These are phyloP conservation scores for Hedya salicella DNA, from an alignment of 2,888 invertebrate species.

Conservation along the genomic window DNA sequence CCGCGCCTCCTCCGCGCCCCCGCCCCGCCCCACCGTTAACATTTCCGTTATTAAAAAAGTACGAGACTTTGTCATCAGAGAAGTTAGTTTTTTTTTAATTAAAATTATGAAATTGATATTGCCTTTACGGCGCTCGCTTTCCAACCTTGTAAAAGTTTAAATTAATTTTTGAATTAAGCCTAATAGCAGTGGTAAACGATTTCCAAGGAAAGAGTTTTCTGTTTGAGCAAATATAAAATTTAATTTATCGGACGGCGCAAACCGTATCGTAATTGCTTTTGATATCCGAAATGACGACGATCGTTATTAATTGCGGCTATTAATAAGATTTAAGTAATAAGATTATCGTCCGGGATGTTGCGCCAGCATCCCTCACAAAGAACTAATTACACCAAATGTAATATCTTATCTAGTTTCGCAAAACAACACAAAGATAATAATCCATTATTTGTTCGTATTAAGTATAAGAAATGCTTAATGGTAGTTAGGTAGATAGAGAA, in stretches of 20 bases:
- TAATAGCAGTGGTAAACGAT: constrained; percentile 82
- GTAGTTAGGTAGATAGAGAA: too few relatives aligned
- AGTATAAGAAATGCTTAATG: not conserved
- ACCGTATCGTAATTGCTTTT: constrained; percentile 74
- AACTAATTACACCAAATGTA: constrained; percentile 18
- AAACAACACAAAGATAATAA: not conserved
- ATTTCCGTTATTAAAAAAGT: constrained; percentile 85
- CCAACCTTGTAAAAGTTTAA: constrained; percentile 84
- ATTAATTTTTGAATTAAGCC: constrained; percentile 85
- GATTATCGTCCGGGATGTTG: constrained; percentile 29
- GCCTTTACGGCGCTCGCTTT: constrained; percentile 79
- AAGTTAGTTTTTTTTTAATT: constrained; percentile 85
- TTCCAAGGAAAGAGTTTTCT: constrained; percentile 80
- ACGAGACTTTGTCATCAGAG: constrained; percentile 82
- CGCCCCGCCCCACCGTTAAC: constrained; percentile 71
- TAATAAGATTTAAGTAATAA: constrained; percentile 45
- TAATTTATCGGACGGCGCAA: constrained; percentile 74
- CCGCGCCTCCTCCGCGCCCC: constrained; percentile 52
- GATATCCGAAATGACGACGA: constrained; percentile 62
- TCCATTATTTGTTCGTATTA: not conserved
- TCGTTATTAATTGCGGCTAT: constrained; percentile 55
- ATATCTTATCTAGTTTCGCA: not conserved
- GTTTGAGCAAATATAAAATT: constrained; percentile 77
- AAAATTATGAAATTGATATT: constrained; percentile 86
- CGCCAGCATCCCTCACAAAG: constrained; percentile 16